Conservation (phyloP, 2,888 invertebrate species). For the Lithophane ornitopus region DNA sequence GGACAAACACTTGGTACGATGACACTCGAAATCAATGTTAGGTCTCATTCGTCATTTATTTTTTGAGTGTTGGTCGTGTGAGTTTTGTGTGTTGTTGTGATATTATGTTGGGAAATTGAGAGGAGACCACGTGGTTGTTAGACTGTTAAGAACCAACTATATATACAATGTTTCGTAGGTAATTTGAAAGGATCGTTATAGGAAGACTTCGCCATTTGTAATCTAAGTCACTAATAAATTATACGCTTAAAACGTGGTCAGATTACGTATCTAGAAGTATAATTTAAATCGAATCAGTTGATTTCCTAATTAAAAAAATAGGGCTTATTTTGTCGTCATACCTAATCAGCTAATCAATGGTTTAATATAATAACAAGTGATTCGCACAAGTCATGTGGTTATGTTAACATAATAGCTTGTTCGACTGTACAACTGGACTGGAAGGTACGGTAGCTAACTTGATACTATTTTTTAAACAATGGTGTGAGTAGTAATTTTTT, state of each 20-base stretch:
- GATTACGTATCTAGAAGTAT: conserved; percentile 32
- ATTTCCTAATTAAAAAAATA: conserved; percentile 24
- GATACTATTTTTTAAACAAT: not conserved
- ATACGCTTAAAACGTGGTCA: conserved; percentile 7
- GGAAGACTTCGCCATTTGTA: conserved; percentile 14
- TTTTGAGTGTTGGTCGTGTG: not conserved
- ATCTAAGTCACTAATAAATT: conserved; percentile 40
- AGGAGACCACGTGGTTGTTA: not conserved
- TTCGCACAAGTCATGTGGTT: not conserved
- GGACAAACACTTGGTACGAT: not conserved
- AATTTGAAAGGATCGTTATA: not conserved
- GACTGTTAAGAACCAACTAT: not conserved
- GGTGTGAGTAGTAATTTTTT: not conserved
- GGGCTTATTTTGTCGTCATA: conserved; percentile 11
- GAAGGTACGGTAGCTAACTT: not conserved
- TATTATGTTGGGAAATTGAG: too few relatives aligned
- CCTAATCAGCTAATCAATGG: conserved; percentile 28
- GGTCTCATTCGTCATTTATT: not conserved
- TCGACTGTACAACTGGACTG: too few relatives aligned
- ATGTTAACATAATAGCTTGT: too few relatives aligned
- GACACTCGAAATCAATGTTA: not conserved
- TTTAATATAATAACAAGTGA: not conserved
- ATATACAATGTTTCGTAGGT: not conserved
- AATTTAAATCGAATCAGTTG: not conserved
- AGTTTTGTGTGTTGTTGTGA: not conserved